Evolutionary conservation across 2,888 invertebrate genomes (phyloP), one percentile per base, ranked within the genome.

Genomic region (Drosophila neonasuta): DNA sequence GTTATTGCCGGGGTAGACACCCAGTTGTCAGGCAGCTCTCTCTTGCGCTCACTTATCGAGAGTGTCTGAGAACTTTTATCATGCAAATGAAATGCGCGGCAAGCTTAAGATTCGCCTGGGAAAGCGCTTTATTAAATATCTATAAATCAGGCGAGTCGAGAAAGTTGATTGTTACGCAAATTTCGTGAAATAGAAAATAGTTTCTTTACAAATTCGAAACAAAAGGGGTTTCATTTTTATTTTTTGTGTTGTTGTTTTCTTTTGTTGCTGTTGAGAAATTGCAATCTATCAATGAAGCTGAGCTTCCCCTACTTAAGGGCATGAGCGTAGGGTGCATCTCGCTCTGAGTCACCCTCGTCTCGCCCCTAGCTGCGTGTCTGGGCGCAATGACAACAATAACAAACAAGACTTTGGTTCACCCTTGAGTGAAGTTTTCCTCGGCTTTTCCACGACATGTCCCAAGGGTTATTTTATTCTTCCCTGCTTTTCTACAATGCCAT

Each of bases 251-350:
- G 34, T 34, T 3, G 32, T 10, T 3, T 32, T 32, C 10, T 32
- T 32, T 32, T 32, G 32, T 32, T 32, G 32, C 32, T 32, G 32
- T 10, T 61, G 63, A 67, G 80, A 74, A 86, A 86, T 84, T 74
- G 86, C 86, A 83, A 84, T 84, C 77, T 87, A 86, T 84, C 83
- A 87, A 84, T 84, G 83, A 86, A 83, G 78, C 80, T 68, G 86
- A 45, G 15, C 15, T 8, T 17, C 34, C 34, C 3, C 42, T 32
- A 15, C 59, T 55, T 42, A 42, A 54, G 61, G 61, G 68, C 68
- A 61, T 57, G 34, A 24, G 41, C 11, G 17, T 39, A 60, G 56
- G 56, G 58, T 61, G 68, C 56, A 4, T 30, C 11, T 8, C 66
- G 7, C 10, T 20, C 24, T 10, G n/a, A 4, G 49, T 7, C 36